Percentiles rank a stretch among this genome's conserved stretches.
These are phyloP conservation scores for Oriolus oriolus DNA, from an alignment of 2,113 vertebrate genomes.

Conservation along the genomic window DNA sequence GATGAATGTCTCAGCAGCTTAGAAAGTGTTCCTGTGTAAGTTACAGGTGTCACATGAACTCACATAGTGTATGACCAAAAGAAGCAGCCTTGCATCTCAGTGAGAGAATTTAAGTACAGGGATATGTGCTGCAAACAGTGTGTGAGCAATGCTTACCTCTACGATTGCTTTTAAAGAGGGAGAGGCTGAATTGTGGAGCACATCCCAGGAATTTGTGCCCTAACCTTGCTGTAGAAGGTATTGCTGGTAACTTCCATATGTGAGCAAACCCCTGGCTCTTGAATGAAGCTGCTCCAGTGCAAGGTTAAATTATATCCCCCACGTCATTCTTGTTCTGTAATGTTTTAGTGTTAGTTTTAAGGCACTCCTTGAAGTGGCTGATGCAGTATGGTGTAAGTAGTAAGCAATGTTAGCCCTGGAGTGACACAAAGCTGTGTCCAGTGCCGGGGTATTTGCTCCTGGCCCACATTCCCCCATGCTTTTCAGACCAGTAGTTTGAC, in stretches of 20 bases:
- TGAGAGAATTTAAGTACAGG: neutral
- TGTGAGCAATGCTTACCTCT: neutral
- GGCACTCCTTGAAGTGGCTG: neutral
- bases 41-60: neutral
- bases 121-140: neutral
- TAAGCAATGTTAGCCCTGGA: neutral
- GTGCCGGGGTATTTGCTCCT: neutral
- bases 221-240: neutral
- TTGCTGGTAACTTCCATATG: neutral
- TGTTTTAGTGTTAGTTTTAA: neutral
- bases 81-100: neutral
- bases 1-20: neutral
- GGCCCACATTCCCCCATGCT: neutral
- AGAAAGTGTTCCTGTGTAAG: neutral
- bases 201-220: neutral
- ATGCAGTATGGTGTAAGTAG: neutral
- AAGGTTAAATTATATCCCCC: neutral
- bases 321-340: neutral
- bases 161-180: neutral
- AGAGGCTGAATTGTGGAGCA: neutral
- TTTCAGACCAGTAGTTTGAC: neutral
- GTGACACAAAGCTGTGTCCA: neutral
- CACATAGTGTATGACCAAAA: neutral
- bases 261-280: neutral
- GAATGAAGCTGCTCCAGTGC: neutral